These are phyloP conservation scores for Hiodon tergisus DNA, from an alignment of 2,113 vertebrate species.

Conservation along the genomic window DNA sequence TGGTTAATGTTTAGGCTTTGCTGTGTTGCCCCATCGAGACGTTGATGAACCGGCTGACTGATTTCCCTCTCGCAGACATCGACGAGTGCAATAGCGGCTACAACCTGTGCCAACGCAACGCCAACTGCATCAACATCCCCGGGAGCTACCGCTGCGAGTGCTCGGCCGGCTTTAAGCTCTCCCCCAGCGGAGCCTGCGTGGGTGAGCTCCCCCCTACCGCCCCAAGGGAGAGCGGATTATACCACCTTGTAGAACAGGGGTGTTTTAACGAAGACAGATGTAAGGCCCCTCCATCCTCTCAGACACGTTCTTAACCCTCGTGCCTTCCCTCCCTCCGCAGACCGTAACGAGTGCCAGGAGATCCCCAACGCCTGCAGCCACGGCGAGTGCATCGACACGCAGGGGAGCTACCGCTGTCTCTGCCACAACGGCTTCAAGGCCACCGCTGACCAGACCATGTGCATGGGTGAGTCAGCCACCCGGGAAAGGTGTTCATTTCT, in stretches of 20 bases:
- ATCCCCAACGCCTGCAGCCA: slow-evolving; percentile 86
- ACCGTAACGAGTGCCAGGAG: slow-evolving; percentile 85
- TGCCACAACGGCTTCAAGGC: slow-evolving; percentile 88
- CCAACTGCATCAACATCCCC: slow-evolving; percentile 83
- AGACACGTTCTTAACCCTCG: fast-evolving
- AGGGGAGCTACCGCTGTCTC: slow-evolving; percentile 81
- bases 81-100: slow-evolving; percentile 83
- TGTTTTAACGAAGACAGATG: neutral
- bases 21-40: slow-evolving; percentile 17
- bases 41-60: slow-evolving; percentile 40
- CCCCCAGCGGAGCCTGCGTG: slow-evolving; percentile 77
- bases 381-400: slow-evolving; percentile 80
- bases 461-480: slow-evolving; percentile 69
- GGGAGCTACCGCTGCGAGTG: slow-evolving; percentile 88
- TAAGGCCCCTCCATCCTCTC: neutral
- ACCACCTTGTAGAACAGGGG: neutral
- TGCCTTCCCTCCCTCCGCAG: slow-evolving; percentile 40
- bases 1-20: neutral
- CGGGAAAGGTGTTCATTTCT: neutral
- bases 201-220: slow-evolving; percentile 64
- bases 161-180: slow-evolving; percentile 78
- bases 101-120: slow-evolving; percentile 80
- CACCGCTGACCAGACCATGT: slow-evolving; percentile 81
- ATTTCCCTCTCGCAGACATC: slow-evolving; percentile 65
- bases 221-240: neutral